Conservation (phyloP, 2,113 vertebrate genomes). For the Perccottus glenii region DNA sequence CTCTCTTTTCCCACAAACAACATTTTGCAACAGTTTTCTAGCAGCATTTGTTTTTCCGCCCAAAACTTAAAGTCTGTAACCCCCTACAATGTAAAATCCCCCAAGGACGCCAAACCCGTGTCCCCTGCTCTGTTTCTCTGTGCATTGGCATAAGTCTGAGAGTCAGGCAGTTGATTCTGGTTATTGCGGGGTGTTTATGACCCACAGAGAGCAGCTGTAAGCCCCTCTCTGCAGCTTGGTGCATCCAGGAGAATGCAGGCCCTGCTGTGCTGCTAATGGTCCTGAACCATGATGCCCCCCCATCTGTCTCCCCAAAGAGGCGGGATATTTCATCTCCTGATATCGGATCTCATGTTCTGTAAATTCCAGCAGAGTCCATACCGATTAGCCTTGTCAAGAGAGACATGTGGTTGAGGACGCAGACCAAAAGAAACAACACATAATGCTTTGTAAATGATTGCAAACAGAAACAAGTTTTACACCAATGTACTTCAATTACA, state of each 20-base stretch:
- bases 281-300: slow-evolving; percentile 53
- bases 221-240: slow-evolving; percentile 46
- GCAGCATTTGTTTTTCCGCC: slow-evolving; percentile 54
- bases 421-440: slow-evolving; percentile 3
- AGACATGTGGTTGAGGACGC: slow-evolving; percentile 22
- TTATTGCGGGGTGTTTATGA: slow-evolving; percentile 71
- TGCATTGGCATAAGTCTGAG: slow-evolving; percentile 55
- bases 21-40: slow-evolving; percentile 73
- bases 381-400: slow-evolving; percentile 22
- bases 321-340: slow-evolving; percentile 36
- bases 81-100: slow-evolving; percentile 11
- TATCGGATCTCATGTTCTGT: slow-evolving; percentile 44
- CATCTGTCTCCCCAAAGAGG: slow-evolving; percentile 9
- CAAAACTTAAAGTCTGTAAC: slow-evolving; percentile 17
- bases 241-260: slow-evolving; percentile 62
- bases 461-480: slow-evolving; percentile 22
- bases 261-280: slow-evolving; percentile 69
- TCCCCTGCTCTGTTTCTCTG: slow-evolving; percentile 20
- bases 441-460: slow-evolving; percentile 14
- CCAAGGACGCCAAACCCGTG: slow-evolving; percentile 31
- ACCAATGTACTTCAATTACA: slow-evolving; percentile 15
- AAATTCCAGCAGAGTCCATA: slow-evolving; percentile 32
- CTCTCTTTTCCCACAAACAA: slow-evolving; percentile 76
- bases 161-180: slow-evolving; percentile 60
- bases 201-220: slow-evolving; percentile 63